phyloP scores from a whole-genome alignment of 2,797 vertebrate species.

The Parauchenoglanis ngamensis region DNA sequence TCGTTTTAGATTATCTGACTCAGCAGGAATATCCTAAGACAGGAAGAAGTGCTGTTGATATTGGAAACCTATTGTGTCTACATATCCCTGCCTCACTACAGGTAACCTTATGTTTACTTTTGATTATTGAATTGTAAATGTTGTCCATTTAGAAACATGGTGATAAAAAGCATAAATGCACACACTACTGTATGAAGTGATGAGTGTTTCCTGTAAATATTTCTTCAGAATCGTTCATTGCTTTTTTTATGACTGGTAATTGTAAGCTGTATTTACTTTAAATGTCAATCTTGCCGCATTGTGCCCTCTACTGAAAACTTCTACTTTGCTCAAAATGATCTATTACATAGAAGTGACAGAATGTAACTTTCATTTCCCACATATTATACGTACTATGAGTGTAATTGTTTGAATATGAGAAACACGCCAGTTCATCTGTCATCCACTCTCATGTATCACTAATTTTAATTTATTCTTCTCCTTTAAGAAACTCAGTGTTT shows the following conservation, averaged over 20 bases:
- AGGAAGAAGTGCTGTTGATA: slow-evolving; percentile 21
- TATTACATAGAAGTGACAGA: background rate
- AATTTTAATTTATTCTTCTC: slow-evolving; percentile 45
- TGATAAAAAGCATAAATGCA: background rate
- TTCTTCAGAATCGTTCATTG: background rate
- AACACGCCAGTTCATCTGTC: slow-evolving; percentile 9
- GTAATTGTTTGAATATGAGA: background rate
- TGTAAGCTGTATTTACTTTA: background rate
- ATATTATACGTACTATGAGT: background rate
- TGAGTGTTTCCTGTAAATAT: background rate
- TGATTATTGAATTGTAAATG: background rate
- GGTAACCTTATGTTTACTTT: background rate
- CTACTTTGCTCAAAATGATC: background rate
- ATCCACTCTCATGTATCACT: slow-evolving; percentile 25
- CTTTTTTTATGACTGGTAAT: background rate
- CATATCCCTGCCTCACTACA: background rate
- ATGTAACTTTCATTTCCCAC: background rate
- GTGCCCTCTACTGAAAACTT: slow-evolving; percentile 15
- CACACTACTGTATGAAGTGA: background rate
- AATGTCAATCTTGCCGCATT: slow-evolving; percentile 19
- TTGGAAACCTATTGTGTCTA: slow-evolving; percentile 11
- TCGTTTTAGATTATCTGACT: slow-evolving; percentile 37
- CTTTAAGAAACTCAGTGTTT: slow-evolving; percentile 67
- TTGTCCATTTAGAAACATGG: slow-evolving; percentile 20
- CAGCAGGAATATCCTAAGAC: slow-evolving; percentile 39